These are phyloP conservation scores for Hemistola chrysoprasaria DNA, from an alignment of 2,888 invertebrate species.

Conservation along the genomic window DNA sequence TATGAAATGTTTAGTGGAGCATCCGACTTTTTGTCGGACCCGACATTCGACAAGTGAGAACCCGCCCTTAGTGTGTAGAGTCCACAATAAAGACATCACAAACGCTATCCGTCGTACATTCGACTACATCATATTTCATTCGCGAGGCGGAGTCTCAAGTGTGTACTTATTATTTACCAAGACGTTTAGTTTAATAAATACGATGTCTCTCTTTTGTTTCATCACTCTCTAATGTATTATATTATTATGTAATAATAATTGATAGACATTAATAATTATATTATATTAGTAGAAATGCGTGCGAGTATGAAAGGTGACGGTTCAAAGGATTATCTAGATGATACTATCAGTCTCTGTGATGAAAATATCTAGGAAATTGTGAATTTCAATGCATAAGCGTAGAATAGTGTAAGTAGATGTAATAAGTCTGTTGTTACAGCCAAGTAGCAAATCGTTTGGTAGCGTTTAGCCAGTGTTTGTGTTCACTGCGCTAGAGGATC, in stretches of 20 bases:
- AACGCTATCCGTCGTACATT: constrained; percentile 48
- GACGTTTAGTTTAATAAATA: constrained; percentile 77
- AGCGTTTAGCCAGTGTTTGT: constrained; percentile 41
- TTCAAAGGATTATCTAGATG: constrained; percentile 55
- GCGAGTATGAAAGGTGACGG: constrained; percentile 67
- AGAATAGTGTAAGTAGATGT: constrained; percentile 36
- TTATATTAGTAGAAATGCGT: constrained; percentile 36
- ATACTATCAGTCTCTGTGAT: constrained; percentile 76
- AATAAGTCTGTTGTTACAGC: constrained; percentile 48
- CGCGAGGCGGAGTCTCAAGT: constrained; percentile 71
- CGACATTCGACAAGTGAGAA: no score
- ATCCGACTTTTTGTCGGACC: no score
- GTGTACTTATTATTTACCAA: constrained; percentile 70
- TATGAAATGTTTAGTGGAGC: no score
- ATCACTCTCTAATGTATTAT: constrained; percentile 77
- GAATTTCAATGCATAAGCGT: constrained; percentile 64
- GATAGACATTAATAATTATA: constrained; percentile 51
- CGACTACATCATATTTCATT: constrained; percentile 41
- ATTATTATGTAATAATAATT: constrained; percentile 39
- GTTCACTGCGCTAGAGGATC: constrained; percentile 63
- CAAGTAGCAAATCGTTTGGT: constrained; percentile 34
- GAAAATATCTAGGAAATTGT: constrained; percentile 64
- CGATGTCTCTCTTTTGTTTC: constrained; percentile 76
- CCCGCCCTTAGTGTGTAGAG: constrained; percentile 32
- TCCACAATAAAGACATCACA: constrained; percentile 77